Evolutionary conservation across 64 coral and sea anemone genomes (phyloP).

Genomic region (Stichodactyla mertensii): DNA sequence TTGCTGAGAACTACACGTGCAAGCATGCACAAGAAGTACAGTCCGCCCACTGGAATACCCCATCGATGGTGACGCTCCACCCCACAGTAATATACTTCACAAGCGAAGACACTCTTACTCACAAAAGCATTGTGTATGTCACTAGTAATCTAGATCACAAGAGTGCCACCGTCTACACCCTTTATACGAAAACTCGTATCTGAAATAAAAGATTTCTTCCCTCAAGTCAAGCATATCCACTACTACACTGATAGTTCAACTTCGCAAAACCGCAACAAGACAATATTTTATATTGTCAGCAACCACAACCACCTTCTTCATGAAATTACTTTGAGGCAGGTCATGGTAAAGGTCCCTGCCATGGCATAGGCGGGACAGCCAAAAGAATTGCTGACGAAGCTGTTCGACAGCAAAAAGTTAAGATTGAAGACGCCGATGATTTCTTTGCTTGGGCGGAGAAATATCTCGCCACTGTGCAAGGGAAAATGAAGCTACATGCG

Average conservation of each 20-base stretch:
- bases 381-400: conserved; percentile 28
- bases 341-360: background rate
- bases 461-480: background rate
- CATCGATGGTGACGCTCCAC: conserved; percentile 47
- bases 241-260: conserved; percentile 31
- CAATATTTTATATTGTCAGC: conserved; percentile 11
- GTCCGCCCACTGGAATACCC: conserved; percentile 48
- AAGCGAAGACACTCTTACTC: conserved; percentile 12
- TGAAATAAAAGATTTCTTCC: conserved; percentile 20
- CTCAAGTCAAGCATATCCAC: conserved; percentile 20
- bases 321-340: conserved; percentile 34
- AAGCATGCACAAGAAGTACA: conserved; percentile 41
- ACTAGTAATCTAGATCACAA: conserved; percentile 33
- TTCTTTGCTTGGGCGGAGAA: conserved; percentile 5
- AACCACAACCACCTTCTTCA: background rate
- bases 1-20: conserved; percentile 60
- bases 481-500: conserved; percentile 4
- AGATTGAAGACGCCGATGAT: conserved; percentile 1
- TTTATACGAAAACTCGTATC: conserved; percentile 23
- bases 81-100: conserved; percentile 29
- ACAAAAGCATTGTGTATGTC: conserved; percentile 33
- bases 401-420: background rate
- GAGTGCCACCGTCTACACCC: conserved; percentile 20
- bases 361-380: conserved; percentile 19
- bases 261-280: background rate